phyloP scores from a whole-genome alignment of 2,888 invertebrate genomes.

The Girardia tigrina region DNA sequence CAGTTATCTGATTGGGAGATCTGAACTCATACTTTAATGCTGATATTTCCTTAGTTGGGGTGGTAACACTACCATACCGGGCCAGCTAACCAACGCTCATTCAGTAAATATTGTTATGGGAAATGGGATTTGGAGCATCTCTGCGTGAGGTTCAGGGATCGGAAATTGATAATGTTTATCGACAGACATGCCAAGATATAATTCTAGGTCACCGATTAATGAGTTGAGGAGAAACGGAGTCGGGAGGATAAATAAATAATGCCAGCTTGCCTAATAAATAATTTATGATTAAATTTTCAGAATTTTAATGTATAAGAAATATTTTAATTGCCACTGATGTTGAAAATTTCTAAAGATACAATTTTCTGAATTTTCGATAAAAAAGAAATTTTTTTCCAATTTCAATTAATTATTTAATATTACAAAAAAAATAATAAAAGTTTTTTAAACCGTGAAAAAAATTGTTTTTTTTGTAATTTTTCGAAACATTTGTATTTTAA shows the following conservation, averaged over 20 bases:
- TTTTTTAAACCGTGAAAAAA: too few species aligned
- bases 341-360: too few species aligned
- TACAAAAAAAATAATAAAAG: too few species aligned
- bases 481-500: too few species aligned
- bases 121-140: neutral
- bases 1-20: neutral
- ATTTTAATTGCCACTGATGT: too few species aligned
- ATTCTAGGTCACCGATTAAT: constrained; percentile 6
- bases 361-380: too few species aligned
- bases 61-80: neutral
- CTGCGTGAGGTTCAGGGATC: neutral
- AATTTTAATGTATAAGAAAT: too few species aligned
- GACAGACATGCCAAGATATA: neutral
- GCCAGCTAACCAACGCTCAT: neutral
- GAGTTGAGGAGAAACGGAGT: neutral
- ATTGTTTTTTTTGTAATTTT: too few species aligned
- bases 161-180: constrained; percentile 11
- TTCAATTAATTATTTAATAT: too few species aligned
- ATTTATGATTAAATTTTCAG: too few species aligned
- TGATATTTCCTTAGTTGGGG: constrained; percentile 23
- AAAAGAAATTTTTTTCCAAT: too few species aligned
- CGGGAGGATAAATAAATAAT: neutral
- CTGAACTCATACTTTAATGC: neutral
- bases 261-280: too few species aligned
- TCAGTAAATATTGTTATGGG: neutral